Conservation (phyloP, 2,113 vertebrate species). For the Paracanthobrama guichenoti region DNA sequence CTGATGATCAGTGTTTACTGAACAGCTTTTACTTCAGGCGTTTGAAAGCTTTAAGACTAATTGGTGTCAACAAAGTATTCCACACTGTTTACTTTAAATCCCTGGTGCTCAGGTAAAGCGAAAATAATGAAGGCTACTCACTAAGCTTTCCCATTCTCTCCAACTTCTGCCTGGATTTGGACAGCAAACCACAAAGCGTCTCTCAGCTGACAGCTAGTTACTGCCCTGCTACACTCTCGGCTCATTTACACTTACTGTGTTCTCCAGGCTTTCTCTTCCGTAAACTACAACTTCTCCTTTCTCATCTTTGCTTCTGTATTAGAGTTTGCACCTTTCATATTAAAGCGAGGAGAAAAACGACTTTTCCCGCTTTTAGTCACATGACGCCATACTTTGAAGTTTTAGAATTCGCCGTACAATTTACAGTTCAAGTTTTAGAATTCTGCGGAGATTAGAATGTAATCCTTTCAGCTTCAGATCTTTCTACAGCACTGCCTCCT, state of each 20-base stretch:
- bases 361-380: background rate
- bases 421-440: background rate
- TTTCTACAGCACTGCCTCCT: constrained; percentile 26
- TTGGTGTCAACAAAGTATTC: constrained; percentile 56
- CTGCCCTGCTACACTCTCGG: constrained; percentile 39
- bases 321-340: background rate
- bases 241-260: constrained; percentile 38
- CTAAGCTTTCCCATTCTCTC: constrained; percentile 50
- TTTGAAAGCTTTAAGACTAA: constrained; percentile 37
- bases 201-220: constrained; percentile 62
- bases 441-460: constrained; percentile 7
- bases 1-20: constrained; percentile 11
- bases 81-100: constrained; percentile 20
- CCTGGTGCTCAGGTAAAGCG: constrained; percentile 41
- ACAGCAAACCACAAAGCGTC: constrained; percentile 56
- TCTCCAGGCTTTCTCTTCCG: constrained; percentile 34
- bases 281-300: constrained; percentile 20
- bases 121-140: constrained; percentile 40
- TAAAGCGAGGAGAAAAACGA: background rate
- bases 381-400: background rate
- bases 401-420: background rate
- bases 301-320: background rate
- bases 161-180: constrained; percentile 59
- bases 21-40: background rate
- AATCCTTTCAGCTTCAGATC: constrained; percentile 16